Conservation (phyloP, 2,113 vertebrate species). For the Gymnocephalus cernua region DNA sequence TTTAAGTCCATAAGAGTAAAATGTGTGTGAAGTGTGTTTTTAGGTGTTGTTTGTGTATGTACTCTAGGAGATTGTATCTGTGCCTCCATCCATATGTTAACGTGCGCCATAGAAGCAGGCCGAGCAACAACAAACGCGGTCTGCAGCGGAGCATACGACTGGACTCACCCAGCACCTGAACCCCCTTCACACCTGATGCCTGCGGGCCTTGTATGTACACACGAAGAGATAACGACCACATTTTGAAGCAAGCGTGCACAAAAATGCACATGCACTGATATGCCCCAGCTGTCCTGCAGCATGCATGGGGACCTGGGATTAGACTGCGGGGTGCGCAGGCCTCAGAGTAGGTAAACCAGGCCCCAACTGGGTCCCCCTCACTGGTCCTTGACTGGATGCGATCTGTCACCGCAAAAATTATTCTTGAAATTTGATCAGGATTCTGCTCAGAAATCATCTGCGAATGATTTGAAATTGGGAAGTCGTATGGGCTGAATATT, state of each 20-base stretch:
- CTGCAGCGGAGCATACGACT: constrained; percentile 64
- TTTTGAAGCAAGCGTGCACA: constrained; percentile 8
- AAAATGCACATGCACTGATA: constrained; percentile 12
- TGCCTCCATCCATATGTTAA: constrained; percentile 34
- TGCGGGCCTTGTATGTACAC: constrained; percentile 32
- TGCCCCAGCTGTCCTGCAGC: constrained; percentile 52
- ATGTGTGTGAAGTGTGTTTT: constrained; percentile 65
- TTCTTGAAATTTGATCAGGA: constrained; percentile 20
- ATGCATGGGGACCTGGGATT: constrained; percentile 41
- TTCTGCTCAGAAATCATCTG: constrained; percentile 37
- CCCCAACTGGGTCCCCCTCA: constrained; percentile 32
- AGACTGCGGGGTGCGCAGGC: constrained; percentile 7
- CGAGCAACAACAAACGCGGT: constrained; percentile 75
- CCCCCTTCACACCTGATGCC: constrained; percentile 83
- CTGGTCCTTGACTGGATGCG: constrained; percentile 63
- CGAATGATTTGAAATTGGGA: constrained; percentile 20
- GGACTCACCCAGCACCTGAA: constrained; percentile 78
- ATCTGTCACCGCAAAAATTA: constrained; percentile 42
- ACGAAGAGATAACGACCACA: not conserved
- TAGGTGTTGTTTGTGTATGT: constrained; percentile 51
- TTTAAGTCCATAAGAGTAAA: constrained; percentile 39
- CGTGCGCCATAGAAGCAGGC: constrained; percentile 52
- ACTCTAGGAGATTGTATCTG: constrained; percentile 1
- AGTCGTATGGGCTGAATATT: not conserved
- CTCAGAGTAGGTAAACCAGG: constrained; percentile 40